Conservation (phyloP, 2,113 vertebrate species). For the Cyanoramphus novaezelandiae region DNA sequence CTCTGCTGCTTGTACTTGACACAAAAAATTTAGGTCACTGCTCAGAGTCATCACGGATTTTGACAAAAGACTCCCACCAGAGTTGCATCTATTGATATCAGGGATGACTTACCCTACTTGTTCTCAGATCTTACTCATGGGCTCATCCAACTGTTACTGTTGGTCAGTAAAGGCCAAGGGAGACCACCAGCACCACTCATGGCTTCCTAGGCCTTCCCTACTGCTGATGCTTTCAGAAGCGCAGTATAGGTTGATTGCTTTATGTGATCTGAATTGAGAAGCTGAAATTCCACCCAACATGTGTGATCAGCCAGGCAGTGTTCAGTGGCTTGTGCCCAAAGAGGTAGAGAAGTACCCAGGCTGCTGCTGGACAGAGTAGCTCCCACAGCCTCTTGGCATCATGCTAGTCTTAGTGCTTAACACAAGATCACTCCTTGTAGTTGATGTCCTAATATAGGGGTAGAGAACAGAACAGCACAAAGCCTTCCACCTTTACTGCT, state of each 20-base stretch:
- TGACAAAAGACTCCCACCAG: not conserved
- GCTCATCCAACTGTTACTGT: not conserved
- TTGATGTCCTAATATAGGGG: not conserved
- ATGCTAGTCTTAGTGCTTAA: not conserved
- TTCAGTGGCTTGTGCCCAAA: not conserved
- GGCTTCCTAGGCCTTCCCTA: not conserved
- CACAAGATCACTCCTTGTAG: not conserved
- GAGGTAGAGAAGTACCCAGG: not conserved
- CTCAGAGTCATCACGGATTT: not conserved
- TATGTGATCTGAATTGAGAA: not conserved
- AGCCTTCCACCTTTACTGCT: not conserved
- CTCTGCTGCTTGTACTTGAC: not conserved
- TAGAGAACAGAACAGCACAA: not conserved
- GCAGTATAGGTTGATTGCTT: not conserved
- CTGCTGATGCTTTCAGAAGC: not conserved
- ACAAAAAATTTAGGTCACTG: not conserved
- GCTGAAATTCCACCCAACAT: not conserved
- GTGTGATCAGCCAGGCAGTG: rapidly evolving
- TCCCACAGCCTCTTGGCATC: not conserved
- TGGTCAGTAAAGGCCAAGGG: not conserved
- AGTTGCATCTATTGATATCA: not conserved
- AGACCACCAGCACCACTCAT: not conserved
- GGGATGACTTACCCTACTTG: not conserved
- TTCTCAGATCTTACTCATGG: not conserved
- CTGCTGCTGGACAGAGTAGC: not conserved